Evolutionary conservation across 2,797 vertebrate genomes (phyloP), one percentile per base, ranked within the genome.

Genomic region (Enteromius trimaculatus): DNA sequence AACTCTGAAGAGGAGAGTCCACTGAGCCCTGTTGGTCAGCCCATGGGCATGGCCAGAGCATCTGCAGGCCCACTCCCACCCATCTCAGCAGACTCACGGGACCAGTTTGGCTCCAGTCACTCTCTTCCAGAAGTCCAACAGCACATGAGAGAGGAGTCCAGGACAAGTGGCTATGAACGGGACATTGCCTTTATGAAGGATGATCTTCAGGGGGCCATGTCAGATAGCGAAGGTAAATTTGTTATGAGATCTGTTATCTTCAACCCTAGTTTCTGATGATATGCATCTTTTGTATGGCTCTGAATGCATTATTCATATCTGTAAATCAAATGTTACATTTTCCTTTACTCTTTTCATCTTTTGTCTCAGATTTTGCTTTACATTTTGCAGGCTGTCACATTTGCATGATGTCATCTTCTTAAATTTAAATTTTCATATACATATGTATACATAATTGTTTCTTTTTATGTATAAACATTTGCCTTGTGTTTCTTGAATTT

Each of bases 221-320:
- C 98, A 89, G 98, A 99, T 95, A 99, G 98, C 83, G 98, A 99
- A 99, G 98, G 98, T 99, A 99, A 99, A 96, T 95, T 92, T 95
- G 95, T 91, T 91, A 91, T 95, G 89, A 95, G 89, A 94, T 92
- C 94, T 89, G 92, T 70, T 78, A 9, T 71, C 94, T 90, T 95
- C 92, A 91, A 92, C 92, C 88, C 92, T 93, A 90, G 89, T 93
- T 93, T 95, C 93, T 90, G 68, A 93, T 93, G 95, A 96, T 90
- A 89, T 95, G 93, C 92, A 93, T 95, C 93, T 96, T 86, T 91
- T 96, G 97, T 97, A 98, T 98, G 97, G 89, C 89, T 91, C 92
- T 94, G 86, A 93, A 91, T 94, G 91, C 91, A 89, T 86, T 92
- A 11, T 81, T 76, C 87, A 79, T 91, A 84, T 90, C 31, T 80